Percentiles rank a stretch among this genome's conserved stretches.
Evolutionary conservation across 2,888 invertebrate species (phyloP).

Genomic region (Busseola fusca): DNA sequence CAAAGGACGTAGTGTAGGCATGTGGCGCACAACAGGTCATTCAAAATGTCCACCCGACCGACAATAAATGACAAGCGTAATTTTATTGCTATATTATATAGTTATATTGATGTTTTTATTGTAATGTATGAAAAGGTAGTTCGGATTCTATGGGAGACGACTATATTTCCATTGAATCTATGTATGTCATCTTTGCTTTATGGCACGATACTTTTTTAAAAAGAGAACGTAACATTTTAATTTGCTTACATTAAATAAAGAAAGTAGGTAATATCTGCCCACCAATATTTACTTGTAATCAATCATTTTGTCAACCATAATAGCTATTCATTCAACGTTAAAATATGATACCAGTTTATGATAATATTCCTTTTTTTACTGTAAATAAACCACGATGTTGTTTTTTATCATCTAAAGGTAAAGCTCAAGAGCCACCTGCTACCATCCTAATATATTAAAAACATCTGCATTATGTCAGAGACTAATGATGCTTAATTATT

Average conservation of each 20-base stretch:
- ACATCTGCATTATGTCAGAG: constrained; percentile 61
- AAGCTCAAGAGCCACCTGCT: constrained; percentile 19
- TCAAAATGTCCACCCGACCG: constrained; percentile 51
- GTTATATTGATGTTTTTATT: constrained; percentile 20
- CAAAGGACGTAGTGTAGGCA: constrained; percentile 36
- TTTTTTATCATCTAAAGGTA: constrained; percentile 1
- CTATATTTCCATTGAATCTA: neutral
- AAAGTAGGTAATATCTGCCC: neutral
- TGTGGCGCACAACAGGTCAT: constrained; percentile 49
- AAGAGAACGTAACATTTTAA: neutral
- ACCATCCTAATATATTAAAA: constrained; percentile 23
- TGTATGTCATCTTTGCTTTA: neutral
- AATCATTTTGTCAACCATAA: neutral
- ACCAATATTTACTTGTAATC: neutral
- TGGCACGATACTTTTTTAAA: too few species aligned
- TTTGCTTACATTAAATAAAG: too few species aligned
- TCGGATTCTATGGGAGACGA: neutral
- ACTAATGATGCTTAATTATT: constrained; percentile 16
- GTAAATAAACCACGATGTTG: neutral
- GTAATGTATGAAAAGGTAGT: constrained; percentile 7
- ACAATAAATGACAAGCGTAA: constrained; percentile 18
- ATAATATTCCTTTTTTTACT: neutral
- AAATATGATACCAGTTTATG: neutral
- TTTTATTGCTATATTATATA: constrained; percentile 39
- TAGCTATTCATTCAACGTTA: neutral